These are phyloP conservation scores for Phorcus lineatus DNA, from an alignment of 2,888 invertebrate species.

Conservation along the genomic window DNA sequence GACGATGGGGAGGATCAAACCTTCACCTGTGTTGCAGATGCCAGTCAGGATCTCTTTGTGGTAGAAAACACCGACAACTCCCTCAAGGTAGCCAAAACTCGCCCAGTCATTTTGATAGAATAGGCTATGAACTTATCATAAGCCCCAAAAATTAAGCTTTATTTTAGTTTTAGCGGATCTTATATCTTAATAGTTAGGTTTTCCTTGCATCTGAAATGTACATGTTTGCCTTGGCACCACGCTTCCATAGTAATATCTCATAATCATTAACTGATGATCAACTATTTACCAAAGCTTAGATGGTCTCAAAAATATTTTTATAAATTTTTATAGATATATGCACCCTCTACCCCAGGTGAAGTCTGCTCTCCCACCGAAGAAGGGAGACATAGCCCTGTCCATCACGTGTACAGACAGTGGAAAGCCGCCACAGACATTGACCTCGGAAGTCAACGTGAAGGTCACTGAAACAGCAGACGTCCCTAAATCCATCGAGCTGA, in stretches of 20 bases:
- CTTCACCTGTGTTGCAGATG: constrained; percentile 45
- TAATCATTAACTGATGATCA: no score
- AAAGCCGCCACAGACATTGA: constrained; percentile 33
- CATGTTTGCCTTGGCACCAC: no score
- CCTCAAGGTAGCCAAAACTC: constrained; percentile 30
- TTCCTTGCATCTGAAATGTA: no score
- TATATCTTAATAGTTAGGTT: no score
- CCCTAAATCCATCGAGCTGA: constrained; percentile 48
- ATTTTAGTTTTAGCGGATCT: no score
- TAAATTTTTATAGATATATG: no score
- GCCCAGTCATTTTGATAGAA: not conserved
- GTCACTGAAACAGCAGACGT: constrained; percentile 48
- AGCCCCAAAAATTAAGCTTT: no score
- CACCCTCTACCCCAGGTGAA: constrained; percentile 37
- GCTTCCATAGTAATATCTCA: no score
- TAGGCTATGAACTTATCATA: no score
- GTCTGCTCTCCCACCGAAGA: constrained; percentile 39
- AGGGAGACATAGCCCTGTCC: constrained; percentile 32
- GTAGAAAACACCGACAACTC: constrained; percentile 23
- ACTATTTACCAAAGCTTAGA: no score
- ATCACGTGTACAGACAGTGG: constrained; percentile 52
- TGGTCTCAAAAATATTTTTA: no score
- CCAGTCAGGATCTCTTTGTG: constrained; percentile 33
- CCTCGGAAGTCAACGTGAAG: constrained; percentile 35
- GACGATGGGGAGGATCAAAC: constrained; percentile 37